Evolutionary conservation across 2,113 vertebrate species (phyloP).

Genomic region (Corynorhinus townsendii): DNA sequence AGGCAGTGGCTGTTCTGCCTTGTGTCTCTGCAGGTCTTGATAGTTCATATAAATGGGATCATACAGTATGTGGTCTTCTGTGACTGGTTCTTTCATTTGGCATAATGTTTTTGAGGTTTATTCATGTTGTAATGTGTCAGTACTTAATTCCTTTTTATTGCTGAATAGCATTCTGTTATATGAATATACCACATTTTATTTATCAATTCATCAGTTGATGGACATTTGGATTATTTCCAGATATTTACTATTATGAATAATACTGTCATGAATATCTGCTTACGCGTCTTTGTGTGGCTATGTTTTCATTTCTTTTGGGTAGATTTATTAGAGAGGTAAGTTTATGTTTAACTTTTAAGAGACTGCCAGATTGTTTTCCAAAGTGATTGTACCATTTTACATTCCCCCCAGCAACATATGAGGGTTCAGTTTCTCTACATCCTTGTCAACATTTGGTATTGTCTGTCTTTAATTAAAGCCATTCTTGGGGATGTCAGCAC

Average conservation of each 20-base stretch:
- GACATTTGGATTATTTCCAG: neutral
- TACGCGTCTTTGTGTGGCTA: neutral
- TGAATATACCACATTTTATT: neutral
- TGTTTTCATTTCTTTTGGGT: neutral
- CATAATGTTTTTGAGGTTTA: neutral
- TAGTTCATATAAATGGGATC: neutral
- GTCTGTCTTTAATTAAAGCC: neutral
- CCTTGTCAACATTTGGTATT: neutral
- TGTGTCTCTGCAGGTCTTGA: neutral
- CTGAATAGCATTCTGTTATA: slow-evolving; percentile 16
- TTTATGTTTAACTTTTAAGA: slow-evolving; percentile 42
- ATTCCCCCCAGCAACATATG: neutral
- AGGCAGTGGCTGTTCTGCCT: neutral
- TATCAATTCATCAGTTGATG: neutral
- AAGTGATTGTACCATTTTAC: slow-evolving; percentile 3
- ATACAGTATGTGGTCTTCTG: neutral
- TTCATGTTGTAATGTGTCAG: neutral
- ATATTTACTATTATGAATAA: slow-evolving; percentile 23
- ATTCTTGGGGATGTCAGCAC: neutral
- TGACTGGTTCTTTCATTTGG: slow-evolving; percentile 3
- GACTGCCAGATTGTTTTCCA: slow-evolving; percentile 3
- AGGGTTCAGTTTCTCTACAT: neutral
- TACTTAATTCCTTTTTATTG: slow-evolving; percentile 24
- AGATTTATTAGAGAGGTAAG: neutral
- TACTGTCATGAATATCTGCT: neutral